A percentile compares a stretch with the other conserved stretches of the same genome.
Evolutionary conservation across 2,888 invertebrate genomes (phyloP).

Genomic region (Brachyptera putata): DNA sequence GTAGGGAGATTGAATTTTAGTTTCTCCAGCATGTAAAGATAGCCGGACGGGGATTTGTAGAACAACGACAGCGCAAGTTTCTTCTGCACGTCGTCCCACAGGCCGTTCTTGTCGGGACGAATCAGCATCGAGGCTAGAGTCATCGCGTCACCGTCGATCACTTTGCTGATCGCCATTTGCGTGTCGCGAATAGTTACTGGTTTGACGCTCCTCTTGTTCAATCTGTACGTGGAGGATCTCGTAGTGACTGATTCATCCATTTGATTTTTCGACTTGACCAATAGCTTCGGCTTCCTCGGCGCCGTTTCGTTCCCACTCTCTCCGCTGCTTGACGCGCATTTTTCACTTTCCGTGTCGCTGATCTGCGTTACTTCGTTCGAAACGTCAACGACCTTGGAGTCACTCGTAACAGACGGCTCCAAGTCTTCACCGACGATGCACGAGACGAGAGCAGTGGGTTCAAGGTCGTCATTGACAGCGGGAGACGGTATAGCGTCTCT

Average conservation of each 20-base stretch:
- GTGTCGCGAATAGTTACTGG: too few species aligned
- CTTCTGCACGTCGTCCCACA: constrained; percentile 37
- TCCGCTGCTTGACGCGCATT: not conserved
- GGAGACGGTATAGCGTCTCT: not conserved
- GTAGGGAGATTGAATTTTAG: constrained; percentile 36
- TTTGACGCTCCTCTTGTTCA: too few species aligned
- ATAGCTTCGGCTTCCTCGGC: not conserved
- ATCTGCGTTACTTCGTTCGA: too few species aligned
- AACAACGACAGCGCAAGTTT: constrained; percentile 37
- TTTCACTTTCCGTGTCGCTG: too few species aligned
- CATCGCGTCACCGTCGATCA: not conserved
- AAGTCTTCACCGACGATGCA: too few species aligned
- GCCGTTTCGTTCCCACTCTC: not conserved
- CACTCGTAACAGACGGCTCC: too few species aligned
- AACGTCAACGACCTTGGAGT: too few species aligned
- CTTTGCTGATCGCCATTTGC: too few species aligned
- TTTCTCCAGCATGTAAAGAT: constrained; percentile 33
- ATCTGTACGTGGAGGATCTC: too few species aligned
- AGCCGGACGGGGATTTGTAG: constrained; percentile 38
- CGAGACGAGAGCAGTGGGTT: too few species aligned
- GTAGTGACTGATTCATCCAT: too few species aligned
- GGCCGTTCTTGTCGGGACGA: not conserved
- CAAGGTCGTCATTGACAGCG: not conserved
- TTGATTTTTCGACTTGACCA: too few species aligned
- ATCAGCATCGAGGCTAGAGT: not conserved